Conservation (phyloP, 2,797 vertebrate genomes). For the Sebastes itinus region DNA sequence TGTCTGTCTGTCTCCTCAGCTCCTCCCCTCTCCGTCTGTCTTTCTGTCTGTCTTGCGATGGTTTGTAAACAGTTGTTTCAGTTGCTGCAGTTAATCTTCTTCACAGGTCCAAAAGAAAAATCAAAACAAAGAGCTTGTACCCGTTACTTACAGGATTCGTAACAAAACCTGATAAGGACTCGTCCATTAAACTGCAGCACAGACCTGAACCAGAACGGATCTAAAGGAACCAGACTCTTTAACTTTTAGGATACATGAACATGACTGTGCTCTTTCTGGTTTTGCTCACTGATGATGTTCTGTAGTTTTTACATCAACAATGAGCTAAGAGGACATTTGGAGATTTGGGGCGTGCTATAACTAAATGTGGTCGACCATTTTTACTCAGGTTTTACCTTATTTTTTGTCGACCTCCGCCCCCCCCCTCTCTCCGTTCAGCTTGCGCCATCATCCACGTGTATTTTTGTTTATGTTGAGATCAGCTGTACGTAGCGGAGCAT, state of each 20-base stretch:
- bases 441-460: too few species aligned
- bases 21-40: slow-evolving; percentile 64
- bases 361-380: background rate
- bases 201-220: background rate
- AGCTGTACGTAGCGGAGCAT: too few species aligned
- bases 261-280: background rate
- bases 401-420: too few species aligned
- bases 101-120: background rate
- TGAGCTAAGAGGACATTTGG: background rate
- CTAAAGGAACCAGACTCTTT: background rate
- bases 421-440: too few species aligned
- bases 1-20: slow-evolving; percentile 46
- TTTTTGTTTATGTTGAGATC: too few species aligned
- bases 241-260: background rate
- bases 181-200: background rate
- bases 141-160: background rate
- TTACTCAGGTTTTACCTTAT: background rate
- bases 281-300: background rate
- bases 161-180: background rate
- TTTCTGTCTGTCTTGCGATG: slow-evolving; percentile 33
- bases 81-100: background rate
- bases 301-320: background rate
- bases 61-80: slow-evolving; percentile 26
- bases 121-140: background rate
- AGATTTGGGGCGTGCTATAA: background rate